These are phyloP conservation scores for Toxonevra muliebris DNA, from an alignment of 2,888 invertebrate genomes.

Conservation along the genomic window DNA sequence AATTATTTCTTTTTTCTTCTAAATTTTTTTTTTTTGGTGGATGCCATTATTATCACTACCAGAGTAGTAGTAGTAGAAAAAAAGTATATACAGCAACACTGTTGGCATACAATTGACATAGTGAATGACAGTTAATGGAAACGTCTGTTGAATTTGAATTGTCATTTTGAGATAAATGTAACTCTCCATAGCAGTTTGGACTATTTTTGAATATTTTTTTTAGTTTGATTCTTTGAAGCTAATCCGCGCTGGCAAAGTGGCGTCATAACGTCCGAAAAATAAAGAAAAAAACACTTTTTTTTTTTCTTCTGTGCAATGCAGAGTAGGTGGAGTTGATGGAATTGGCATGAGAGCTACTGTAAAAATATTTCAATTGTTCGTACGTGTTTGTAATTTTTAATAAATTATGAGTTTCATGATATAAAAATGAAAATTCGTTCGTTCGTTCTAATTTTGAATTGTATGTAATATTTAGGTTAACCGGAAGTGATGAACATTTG, in stretches of 20 bases:
- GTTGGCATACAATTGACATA: conserved; percentile 20
- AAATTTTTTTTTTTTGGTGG: neutral
- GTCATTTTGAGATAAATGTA: neutral
- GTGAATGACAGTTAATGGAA: conserved; percentile 16
- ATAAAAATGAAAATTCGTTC: no score
- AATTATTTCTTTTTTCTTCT: neutral
- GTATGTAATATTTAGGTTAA: conserved; percentile 11
- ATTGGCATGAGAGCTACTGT: no score
- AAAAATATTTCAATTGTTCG: conserved; percentile 30
- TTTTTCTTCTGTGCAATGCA: no score
- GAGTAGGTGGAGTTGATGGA: no score
- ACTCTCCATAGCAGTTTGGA: neutral
- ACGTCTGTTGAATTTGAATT: conserved; percentile 33
- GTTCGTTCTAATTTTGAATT: neutral
- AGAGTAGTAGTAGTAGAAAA: conserved; percentile 2
- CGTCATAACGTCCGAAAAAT: conserved; percentile 3
- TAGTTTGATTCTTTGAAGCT: neutral
- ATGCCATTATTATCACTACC: conserved; percentile 27
- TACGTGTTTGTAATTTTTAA: conserved; percentile 31
- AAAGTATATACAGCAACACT: no score
- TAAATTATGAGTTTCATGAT: conserved; percentile 10
- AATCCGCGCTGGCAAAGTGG: conserved; percentile 1
- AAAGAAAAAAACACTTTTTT: neutral
- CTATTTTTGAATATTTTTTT: neutral
- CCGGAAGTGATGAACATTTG: neutral